A percentile compares a stretch with the other conserved stretches of the same genome.
phyloP scores from a whole-genome alignment of 2,888 invertebrate genomes.

The Molorchus minor region DNA sequence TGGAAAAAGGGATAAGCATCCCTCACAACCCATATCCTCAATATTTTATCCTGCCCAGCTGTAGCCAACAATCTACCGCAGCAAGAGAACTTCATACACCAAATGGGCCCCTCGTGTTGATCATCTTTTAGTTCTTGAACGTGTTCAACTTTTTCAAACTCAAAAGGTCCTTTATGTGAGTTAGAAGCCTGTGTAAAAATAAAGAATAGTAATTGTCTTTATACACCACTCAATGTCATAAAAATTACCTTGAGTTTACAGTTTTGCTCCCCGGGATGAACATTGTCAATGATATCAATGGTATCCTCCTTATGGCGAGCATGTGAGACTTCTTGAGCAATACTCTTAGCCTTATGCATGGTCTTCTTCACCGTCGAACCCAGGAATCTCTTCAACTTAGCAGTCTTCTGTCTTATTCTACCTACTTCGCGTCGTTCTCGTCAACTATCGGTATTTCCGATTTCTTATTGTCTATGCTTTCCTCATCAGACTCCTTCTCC shows the following conservation, averaged over 20 bases:
- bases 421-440: constrained; percentile 63
- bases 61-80: constrained; percentile 96
- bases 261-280: constrained; percentile 78
- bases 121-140: constrained; percentile 75
- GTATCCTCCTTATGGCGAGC: constrained; percentile 88
- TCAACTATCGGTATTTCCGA: constrained; percentile 66
- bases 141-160: constrained; percentile 90
- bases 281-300: constrained; percentile 84
- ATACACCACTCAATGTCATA: too few relatives aligned
- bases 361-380: constrained; percentile 92
- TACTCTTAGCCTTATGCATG: constrained; percentile 88
- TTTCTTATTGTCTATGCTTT: constrained; percentile 74
- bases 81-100: constrained; percentile 98
- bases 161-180: constrained; percentile 96
- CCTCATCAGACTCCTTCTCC: constrained; percentile 80
- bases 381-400: constrained; percentile 80
- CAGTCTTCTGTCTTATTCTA: constrained; percentile 63
- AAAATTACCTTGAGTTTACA: constrained; percentile 81
- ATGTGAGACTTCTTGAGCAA: constrained; percentile 88
- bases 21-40: constrained; percentile 94
- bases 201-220: constrained; percentile 14
- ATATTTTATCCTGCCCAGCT: constrained; percentile 94
- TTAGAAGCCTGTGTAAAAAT: constrained; percentile 76
- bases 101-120: constrained; percentile 94
- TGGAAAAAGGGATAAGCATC: constrained; percentile 92